Evolutionary conservation across 1,140 invertebrate genomes (phyloP), one percentile per base, ranked within the genome.

Genomic region (Apocrypta bakeri): DNA sequence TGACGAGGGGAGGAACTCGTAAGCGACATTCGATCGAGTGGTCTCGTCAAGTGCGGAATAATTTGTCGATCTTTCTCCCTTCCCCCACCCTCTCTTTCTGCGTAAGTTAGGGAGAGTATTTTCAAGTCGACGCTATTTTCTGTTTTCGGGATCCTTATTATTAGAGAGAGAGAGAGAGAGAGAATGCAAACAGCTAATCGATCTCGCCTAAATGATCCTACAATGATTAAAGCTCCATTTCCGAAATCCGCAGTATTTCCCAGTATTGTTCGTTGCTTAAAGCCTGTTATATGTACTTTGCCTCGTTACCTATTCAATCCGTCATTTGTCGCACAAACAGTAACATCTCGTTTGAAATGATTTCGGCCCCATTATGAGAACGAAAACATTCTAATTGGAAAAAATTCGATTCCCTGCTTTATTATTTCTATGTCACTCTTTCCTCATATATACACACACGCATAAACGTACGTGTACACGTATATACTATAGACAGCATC

Each of bases 61-160:
- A 90, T 90, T 88, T 79, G 76, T 79, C 77, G 69, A 63, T 86
- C 85, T 83, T 76, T 84, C 84, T 84, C 83, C 40, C 56, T 27
- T 84, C 83, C 87, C 84, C 83, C 87, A 85, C 87, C 24, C n/a
- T 31, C 42, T 64, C 21, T 63, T 42, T 40, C 71, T 71, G 6
- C 42, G 33, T n/a, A 17, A 48, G 42, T 48, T 17, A 21, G 48
- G 48, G 74, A 63, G 42, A 40, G 33, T 21, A 73, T 72, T 63
- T 61, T 56, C 29, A n/a, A 63, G 33, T 17, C 31, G 77, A 6
- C 27, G 63, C 31, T 24, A n/a, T 61, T 56, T 42, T 33, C 61
- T 31, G 9, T 29, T 31, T 24, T n/a, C n/a, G n/a, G n/a, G n/a
- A n/a, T n/a, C 31, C n/a, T 12, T 68, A 9, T 12, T 68, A 29